phyloP scores from a whole-genome alignment of 2,113 vertebrate species.

The Daubentonia madagascariensis region DNA sequence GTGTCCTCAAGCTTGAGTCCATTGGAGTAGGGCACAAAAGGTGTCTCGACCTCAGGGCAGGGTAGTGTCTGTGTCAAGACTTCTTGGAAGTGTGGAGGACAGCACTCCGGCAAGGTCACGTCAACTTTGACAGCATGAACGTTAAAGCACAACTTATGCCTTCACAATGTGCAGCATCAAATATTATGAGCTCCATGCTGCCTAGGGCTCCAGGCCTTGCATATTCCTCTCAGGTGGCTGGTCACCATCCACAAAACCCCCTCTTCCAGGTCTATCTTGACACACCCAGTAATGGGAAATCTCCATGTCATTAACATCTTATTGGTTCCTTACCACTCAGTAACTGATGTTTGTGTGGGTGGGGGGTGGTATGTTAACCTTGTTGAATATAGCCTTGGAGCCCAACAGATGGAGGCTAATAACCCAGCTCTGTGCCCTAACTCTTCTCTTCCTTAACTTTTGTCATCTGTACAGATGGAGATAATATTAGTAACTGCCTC shows the following conservation, averaged over 20 bases:
- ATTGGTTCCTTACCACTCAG: accelerated
- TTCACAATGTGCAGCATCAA: no score
- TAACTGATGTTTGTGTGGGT: background rate
- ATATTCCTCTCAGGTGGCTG: background rate
- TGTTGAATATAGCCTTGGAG: background rate
- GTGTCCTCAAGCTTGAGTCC: background rate
- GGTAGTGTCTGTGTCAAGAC: accelerated
- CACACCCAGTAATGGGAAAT: background rate
- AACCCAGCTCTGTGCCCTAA: background rate
- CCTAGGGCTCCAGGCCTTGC: accelerated
- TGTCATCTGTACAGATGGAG: background rate
- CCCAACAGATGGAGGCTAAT: background rate
- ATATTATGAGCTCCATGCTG: accelerated
- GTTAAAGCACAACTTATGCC: background rate
- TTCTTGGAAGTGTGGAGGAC: background rate
- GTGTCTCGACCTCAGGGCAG: background rate
- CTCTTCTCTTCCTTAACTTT: background rate
- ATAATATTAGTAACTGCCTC: background rate
- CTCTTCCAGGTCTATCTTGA: no score
- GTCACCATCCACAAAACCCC: accelerated
- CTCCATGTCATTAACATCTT: background rate
- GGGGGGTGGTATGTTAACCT: background rate
- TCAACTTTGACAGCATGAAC: background rate
- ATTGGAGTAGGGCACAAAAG: background rate
- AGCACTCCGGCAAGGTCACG: accelerated